Percentiles rank a stretch among this genome's conserved stretches.
These are phyloP conservation scores for Prosapia bicincta DNA, from an alignment of 2,888 invertebrate genomes.

Conservation along the genomic window DNA sequence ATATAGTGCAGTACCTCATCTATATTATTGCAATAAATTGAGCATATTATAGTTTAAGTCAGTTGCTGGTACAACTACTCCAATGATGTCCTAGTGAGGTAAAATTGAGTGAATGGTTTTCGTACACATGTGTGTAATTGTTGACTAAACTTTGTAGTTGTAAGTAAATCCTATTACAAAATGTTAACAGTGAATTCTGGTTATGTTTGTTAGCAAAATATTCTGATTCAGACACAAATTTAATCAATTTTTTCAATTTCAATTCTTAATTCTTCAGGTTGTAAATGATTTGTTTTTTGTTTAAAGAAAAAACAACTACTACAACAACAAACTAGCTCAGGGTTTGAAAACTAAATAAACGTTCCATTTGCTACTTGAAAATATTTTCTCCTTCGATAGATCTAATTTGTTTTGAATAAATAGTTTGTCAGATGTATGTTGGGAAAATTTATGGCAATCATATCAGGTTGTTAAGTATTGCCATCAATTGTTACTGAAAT, in stretches of 20 bases:
- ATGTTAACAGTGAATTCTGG: conserved; percentile 26
- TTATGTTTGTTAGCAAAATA: conserved; percentile 19
- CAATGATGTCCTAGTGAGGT: neutral
- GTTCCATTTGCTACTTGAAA: neutral
- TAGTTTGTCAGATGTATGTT: neutral
- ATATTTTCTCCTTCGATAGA: neutral
- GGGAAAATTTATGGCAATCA: neutral
- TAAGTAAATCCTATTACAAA: conserved; percentile 27
- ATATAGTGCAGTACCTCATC: conserved; percentile 13
- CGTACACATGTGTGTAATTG: conserved; percentile 20
- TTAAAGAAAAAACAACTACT: neutral
- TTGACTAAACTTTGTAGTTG: conserved; percentile 25
- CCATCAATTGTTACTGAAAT: neutral
- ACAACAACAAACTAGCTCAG: neutral
- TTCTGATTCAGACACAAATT: conserved; percentile 1
- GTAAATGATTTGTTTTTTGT: neutral
- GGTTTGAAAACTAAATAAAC: neutral
- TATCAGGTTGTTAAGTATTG: neutral
- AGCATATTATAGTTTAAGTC: conserved; percentile 16
- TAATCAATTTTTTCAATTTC: neutral
- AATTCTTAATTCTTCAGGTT: neutral
- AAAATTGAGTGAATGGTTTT: neutral
- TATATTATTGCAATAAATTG: conserved; percentile 24
- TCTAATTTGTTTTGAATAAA: neutral
- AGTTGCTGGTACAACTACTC: neutral